Base-by-base conservation (phyloP, 2,113 vertebrate species). In the Rhabdomys dilectus region DNA sequence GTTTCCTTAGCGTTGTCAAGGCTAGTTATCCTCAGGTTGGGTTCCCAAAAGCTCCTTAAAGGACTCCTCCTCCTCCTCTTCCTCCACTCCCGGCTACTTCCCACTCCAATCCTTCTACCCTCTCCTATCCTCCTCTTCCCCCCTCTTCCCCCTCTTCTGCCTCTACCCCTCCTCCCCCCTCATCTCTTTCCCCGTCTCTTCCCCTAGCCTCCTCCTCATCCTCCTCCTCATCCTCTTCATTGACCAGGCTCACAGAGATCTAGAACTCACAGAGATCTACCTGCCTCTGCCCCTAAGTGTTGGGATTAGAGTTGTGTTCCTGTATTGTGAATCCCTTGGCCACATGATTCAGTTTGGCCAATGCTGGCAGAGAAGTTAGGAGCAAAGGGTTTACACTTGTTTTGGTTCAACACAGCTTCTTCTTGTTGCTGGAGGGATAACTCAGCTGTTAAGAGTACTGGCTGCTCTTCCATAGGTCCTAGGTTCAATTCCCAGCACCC, bases 71-170 rank as follows among this genome's bases (percentile, higher is more conserved):
- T 64, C 26, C 62, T 34, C 29, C 4, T 15, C 31, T 15, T 68
- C 11, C 29, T n/a, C 36, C 16, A n/a, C 19, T 7, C 8, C 70
- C 3, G 9, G 9, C 70, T 7, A 10, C n/a, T 7, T 22, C 17
- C 7, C 7, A 2, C 36, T 9, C 36, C 16, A n/a, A 19, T 7
- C 8, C 70, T 1, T 9, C 70, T 7, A 10, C 19, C 4, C 13
- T 8, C 5, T 17, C n/a, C 1, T 16, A 19, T 39, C 19, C 3
- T 39, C 36, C 7, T 24, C n/a, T 1, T 60, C 7, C 21, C 60
- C 7, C 22, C 7, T 16, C 60, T 8, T 24, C 21, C 60, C 7
- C 22, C 7, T 16, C 60, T 8, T 24, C 22, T 26, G 2, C 62
- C 26, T 64, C 26, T 2, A 2, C 26, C 3, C 26, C 31, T 68